Percentiles rank a stretch among this genome's conserved stretches.
Evolutionary conservation across 2,888 invertebrate species (phyloP).

Genomic region (Cinara cedri): DNA sequence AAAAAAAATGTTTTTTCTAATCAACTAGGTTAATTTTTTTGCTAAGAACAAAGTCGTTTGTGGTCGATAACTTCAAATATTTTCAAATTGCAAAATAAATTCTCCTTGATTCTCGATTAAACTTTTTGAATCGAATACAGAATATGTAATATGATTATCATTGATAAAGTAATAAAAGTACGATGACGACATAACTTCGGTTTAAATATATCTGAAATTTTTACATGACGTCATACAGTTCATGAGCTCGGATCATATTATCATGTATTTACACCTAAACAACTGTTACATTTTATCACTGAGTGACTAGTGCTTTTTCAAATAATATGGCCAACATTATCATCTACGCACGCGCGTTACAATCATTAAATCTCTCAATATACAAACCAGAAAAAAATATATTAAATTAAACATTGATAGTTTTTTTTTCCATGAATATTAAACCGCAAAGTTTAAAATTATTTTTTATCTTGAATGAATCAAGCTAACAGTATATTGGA

Average conservation of each 20-base stretch:
- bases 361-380: background rate
- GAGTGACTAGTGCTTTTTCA: conserved; percentile 30
- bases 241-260: no score
- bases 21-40: no score
- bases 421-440: conserved; percentile 21
- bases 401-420: background rate
- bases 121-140: no score
- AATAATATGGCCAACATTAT: conserved; percentile 9
- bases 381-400: background rate
- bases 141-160: no score
- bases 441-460: background rate
- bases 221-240: conserved; percentile 14
- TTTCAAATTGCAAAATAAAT: background rate
- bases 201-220: no score
- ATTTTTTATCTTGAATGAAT: no score
- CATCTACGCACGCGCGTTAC: conserved; percentile 15
- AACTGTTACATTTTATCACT: background rate
- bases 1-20: background rate
- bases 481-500: no score
- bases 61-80: background rate
- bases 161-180: no score
- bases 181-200: no score
- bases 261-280: background rate
- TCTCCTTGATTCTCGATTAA: background rate
- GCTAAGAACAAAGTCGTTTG: no score